Evolutionary conservation across 2,888 invertebrate species (phyloP), one percentile per base, ranked within the genome.

Genomic region (Drosophila diplacantha): DNA sequence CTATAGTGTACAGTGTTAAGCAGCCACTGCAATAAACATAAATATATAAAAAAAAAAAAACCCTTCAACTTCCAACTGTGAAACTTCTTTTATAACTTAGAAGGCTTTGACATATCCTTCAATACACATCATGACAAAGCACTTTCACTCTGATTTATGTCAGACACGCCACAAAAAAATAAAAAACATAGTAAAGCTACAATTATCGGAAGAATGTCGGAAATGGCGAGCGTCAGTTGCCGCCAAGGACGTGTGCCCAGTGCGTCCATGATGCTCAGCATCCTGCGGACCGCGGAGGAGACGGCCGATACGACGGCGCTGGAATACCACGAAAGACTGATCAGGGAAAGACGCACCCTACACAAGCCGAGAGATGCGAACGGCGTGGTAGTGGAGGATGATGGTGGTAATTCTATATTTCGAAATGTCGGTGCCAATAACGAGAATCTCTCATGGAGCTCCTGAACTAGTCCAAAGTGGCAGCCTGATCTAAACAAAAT

Each of bases 291-390:
- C 11, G 7, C 14, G 2, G 80, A 79, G 38, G 1, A 16, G 2
- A 37, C 34, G 4, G 22, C 31, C 4, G 61, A 81, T 20, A 53
- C 60, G 5, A 22, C 37, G 3, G 39, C 71, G 2, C 39, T 83
- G 14, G 62, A 66, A 2, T 66, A 31, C 20, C 55, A 76, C 22
- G 81, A 76, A 47, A 46, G 34, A 5, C 18, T 24, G 11, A 75
- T 68, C 39, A 7, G 16, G 1, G 29, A 14, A 2, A 74, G 73
- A 76, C 81, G 79, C 14, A 16, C 32, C 0, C 53, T 72, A 3
- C 75, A 22, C 11, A 31, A 9, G 18, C 44, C 31, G 5, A 20
- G 2, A 9, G 44, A 46, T 31, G 14, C 18, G 0, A 18, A 76
- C 5, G 6, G 32, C 0, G 68, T 72, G 16, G 65, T 54, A 6